phyloP scores from a whole-genome alignment of 2,888 invertebrate genomes.

The Penaeus monodon region DNA sequence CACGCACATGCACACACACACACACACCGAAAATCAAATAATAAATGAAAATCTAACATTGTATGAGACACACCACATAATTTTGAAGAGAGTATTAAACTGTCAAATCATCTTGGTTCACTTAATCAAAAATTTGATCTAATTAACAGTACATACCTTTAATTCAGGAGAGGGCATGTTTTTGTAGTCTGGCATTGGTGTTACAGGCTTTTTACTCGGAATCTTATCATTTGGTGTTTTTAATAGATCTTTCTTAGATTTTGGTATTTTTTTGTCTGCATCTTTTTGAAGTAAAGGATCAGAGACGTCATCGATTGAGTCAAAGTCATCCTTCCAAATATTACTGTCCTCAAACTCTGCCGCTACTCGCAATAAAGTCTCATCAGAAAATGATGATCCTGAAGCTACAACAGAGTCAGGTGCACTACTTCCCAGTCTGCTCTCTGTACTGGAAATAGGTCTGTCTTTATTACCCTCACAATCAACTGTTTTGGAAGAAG shows the following conservation, averaged over 20 bases:
- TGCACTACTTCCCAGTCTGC: no score
- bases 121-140: no score
- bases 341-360: constrained; percentile 20
- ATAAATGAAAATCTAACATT: no score
- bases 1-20: no score
- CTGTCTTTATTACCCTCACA: no score
- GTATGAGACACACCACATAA: no score
- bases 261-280: background rate
- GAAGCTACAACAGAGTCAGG: background rate
- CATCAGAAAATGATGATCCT: constrained; percentile 20
- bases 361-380: constrained; percentile 22
- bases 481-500: no score
- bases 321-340: constrained; percentile 29
- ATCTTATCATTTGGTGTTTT: background rate
- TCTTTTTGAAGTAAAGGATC: background rate
- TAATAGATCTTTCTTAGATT: background rate
- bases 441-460: no score
- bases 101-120: no score
- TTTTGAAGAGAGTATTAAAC: no score
- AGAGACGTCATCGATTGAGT: background rate
- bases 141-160: constrained; percentile 69
- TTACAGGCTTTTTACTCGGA: constrained; percentile 65
- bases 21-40: no score
- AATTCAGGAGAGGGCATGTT: constrained; percentile 73
- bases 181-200: constrained; percentile 73